Evolutionary conservation across 1,140 invertebrate genomes (phyloP), one percentile per base, ranked within the genome.

Genomic region (Epicauta chinensis): DNA sequence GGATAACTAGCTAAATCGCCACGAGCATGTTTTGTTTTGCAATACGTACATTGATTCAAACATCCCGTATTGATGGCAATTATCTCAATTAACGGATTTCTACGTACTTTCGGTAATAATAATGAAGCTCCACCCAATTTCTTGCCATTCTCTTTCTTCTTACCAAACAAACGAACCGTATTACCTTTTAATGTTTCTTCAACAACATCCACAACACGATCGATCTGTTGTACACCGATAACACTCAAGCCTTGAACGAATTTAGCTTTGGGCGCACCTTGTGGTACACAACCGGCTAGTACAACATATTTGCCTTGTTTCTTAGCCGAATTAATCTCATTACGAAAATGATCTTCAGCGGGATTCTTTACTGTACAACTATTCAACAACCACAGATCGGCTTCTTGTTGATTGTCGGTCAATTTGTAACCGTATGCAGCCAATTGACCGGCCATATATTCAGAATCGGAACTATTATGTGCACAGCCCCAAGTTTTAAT

Each of bases 301-400:
- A 98, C 92, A 14, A 98, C 77, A 62, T 87, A 78, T 64, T 97
- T 96, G 1, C 86, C 86, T 2, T 77, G 71, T 31, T 81, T 78
- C 63, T 80, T 79, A 0, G 86, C 95, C 23, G 80, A 73, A 43
- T 87, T 81, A 31, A 98, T 91, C 67, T 93, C 89, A 81, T 98
- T 98, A 60, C 86, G 81, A 66, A 98, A 95, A 71, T 97, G 95
- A 73, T 95, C 91, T 71, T 98, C 95, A 0, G 94, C 86, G 23
- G 97, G 97, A 73, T 81, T 97, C 71, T 98, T 99, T 0, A 98
- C 96, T 3, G 95, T 98, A 67, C 96, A 98, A 52, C 93, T 97
- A 71, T 99, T 98, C 0, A 99, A 75, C 9, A 98, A 70, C 94
- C 95, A 98, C 2, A 98, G 70, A 73, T 97, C 88, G 1, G 95